Percentiles rank a stretch among this genome's conserved stretches.
phyloP scores from a whole-genome alignment of 2,888 invertebrate species.

The Megastigmus dorsalis region DNA sequence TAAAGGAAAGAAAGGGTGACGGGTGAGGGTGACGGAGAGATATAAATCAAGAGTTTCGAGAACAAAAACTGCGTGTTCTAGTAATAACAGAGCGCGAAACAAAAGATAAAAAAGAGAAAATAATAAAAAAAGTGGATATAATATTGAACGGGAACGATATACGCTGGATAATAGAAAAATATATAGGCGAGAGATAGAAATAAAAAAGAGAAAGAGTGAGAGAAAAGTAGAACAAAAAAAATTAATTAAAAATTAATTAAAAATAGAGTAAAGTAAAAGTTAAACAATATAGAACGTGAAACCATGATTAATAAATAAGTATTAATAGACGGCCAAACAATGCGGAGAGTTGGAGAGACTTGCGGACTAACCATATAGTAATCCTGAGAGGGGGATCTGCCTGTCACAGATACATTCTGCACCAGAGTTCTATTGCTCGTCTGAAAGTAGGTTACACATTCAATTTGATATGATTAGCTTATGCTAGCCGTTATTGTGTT shows the following conservation, averaged over 20 bases:
- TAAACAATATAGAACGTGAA: conserved; percentile 56
- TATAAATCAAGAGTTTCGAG: no score
- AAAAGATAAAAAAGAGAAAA: conserved; percentile 16
- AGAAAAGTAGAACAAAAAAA: conserved; percentile 47
- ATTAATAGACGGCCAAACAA: conserved; percentile 73
- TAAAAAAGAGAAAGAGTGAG: conserved; percentile 56
- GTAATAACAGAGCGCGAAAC: no score
- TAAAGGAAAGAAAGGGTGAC: neutral
- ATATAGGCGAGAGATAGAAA: conserved; percentile 52
- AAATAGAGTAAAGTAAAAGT: no score
- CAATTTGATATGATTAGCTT: conserved; percentile 71
- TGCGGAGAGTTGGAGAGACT: conserved; percentile 73
- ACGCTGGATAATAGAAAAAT: conserved; percentile 48
- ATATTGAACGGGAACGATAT: conserved; percentile 21
- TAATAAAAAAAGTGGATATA: conserved; percentile 40
- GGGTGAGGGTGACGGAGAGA: neutral
- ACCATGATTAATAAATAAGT: conserved; percentile 70
- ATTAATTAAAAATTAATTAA: conserved; percentile 31
- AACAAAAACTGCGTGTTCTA: no score
- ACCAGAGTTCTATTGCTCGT: conserved; percentile 75
- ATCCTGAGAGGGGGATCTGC: conserved; percentile 75
- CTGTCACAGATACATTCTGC: conserved; percentile 75
- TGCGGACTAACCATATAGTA: conserved; percentile 75
- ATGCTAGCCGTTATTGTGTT: conserved; percentile 62
- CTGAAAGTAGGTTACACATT: conserved; percentile 75